Evolutionary conservation across 2,113 vertebrate species (phyloP).

Genomic region (Taxidea taxus): DNA sequence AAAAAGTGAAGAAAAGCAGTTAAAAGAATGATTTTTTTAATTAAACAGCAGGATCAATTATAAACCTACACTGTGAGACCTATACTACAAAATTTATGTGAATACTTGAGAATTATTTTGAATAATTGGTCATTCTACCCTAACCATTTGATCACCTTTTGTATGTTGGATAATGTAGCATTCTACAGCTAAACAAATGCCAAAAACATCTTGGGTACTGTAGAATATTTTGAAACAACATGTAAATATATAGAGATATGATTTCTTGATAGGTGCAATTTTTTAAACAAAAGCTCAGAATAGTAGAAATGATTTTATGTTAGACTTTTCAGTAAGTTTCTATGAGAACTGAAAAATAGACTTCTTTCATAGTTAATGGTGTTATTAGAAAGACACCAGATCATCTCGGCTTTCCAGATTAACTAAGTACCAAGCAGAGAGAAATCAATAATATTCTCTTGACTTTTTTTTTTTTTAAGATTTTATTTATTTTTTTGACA

Average conservation of each 20-base stretch:
- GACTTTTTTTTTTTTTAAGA: no score
- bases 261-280: conserved; percentile 47
- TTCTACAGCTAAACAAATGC: neutral
- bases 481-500: no score
- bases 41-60: neutral
- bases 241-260: neutral
- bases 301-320: conserved; percentile 72
- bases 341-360: conserved; percentile 61
- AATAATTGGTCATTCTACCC: neutral
- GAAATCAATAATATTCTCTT: conserved; percentile 72
- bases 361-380: conserved; percentile 76
- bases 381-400: conserved; percentile 67
- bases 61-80: neutral
- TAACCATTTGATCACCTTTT: neutral
- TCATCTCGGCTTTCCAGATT: conserved; percentile 71
- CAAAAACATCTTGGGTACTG: neutral
- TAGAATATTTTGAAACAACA: conserved; percentile 21
- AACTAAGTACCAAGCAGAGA: conserved; percentile 65
- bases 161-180: neutral
- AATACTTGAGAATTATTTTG: conserved; percentile 15
- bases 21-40: conserved; percentile 13
- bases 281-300: neutral
- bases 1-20: neutral
- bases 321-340: conserved; percentile 71
- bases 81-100: conserved; percentile 14